phyloP scores from a whole-genome alignment of 2,797 vertebrate genomes.

The Scolopax bukidnonensis region DNA sequence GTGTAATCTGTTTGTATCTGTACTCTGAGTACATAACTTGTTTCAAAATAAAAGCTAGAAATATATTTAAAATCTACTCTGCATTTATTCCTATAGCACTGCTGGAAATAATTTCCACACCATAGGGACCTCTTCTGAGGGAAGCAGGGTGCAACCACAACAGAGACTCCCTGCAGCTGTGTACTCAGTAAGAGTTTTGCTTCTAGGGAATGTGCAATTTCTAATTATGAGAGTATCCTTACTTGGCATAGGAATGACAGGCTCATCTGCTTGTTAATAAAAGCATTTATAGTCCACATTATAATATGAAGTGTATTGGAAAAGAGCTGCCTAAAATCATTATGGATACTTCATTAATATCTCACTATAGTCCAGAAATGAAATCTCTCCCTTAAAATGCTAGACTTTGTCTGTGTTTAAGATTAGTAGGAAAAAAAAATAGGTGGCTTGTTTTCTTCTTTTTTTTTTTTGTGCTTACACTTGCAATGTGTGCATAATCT shows the following conservation, averaged over 20 bases:
- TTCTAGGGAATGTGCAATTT: not conserved
- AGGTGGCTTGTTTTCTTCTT: not conserved
- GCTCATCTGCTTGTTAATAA: conserved; percentile 29
- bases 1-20: not conserved
- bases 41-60: not conserved
- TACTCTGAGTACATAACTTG: not conserved
- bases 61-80: not conserved
- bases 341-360: not conserved
- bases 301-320: not conserved
- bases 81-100: not conserved
- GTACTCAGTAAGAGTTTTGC: not conserved
- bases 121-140: not conserved
- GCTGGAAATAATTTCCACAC: conserved; percentile 20
- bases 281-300: conserved; percentile 21
- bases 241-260: conserved; percentile 3
- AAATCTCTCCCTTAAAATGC: not conserved
- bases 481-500: not conserved
- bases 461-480: not conserved
- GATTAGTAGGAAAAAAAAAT: not conserved
- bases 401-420: not conserved
- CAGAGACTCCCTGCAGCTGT: not conserved
- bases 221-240: conserved; percentile 31
- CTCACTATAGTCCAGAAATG: not conserved
- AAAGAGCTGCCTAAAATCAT: not conserved
- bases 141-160: not conserved